Percentiles rank a stretch among this genome's conserved stretches.
Conservation (phyloP, 92 coral and sea anemone genomes). For the Palythoa grandis region DNA sequence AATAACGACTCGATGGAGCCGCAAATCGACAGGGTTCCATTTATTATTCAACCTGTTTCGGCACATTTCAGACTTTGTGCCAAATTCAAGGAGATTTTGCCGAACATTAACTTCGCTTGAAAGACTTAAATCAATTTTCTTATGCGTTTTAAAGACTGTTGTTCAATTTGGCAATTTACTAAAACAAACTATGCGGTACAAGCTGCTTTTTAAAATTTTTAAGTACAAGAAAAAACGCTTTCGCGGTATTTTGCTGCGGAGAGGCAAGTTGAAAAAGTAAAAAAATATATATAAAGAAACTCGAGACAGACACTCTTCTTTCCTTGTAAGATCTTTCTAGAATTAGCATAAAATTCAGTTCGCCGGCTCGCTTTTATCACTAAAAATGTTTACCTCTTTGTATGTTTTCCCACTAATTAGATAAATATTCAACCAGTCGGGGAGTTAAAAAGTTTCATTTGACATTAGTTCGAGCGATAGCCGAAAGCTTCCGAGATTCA, state of each 20-base stretch:
- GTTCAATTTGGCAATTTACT: slow-evolving; percentile 12
- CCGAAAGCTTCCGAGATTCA: slow-evolving; percentile 50
- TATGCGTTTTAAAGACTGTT: background rate
- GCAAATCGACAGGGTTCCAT: slow-evolving; percentile 69
- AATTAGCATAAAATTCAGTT: slow-evolving; percentile 64
- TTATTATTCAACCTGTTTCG: slow-evolving; percentile 83
- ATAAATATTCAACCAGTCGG: slow-evolving; percentile 78
- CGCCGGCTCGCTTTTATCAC: slow-evolving; percentile 56
- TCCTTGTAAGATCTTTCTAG: slow-evolving; percentile 46
- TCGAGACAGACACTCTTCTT: slow-evolving; percentile 36
- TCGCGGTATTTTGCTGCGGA: background rate
- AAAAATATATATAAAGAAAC: background rate
- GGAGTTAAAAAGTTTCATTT: slow-evolving; percentile 58
- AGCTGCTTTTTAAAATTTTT: background rate
- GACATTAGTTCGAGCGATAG: slow-evolving; percentile 60
- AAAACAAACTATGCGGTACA: slow-evolving; percentile 13
- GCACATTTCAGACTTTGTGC: slow-evolving; percentile 31
- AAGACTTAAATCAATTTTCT: slow-evolving; percentile 3
- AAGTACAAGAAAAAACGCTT: background rate
- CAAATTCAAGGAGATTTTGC: slow-evolving; percentile 14
- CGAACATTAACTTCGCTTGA: slow-evolving; percentile 9
- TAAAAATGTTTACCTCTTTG: slow-evolving; percentile 47
- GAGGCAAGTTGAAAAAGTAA: slow-evolving; percentile 9
- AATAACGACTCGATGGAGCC: slow-evolving; percentile 79
- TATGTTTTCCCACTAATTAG: slow-evolving; percentile 76